phyloP scores from a whole-genome alignment of 2,888 invertebrate genomes.

The Caenorhabditis panamensis region DNA sequence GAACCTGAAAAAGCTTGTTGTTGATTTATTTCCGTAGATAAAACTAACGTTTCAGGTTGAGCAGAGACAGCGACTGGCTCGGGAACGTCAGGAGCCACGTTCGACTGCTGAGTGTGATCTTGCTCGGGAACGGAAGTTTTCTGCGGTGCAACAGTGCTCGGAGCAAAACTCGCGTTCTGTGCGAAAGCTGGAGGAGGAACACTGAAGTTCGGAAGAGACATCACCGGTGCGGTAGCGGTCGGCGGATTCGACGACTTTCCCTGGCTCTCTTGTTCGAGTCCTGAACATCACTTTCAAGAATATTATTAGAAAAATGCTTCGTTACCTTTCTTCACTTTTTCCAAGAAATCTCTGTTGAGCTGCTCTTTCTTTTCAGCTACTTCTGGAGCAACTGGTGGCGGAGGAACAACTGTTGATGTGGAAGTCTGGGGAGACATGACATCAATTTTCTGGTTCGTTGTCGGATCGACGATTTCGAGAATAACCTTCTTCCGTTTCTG shows the following conservation, averaged over 20 bases:
- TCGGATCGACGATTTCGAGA: conserved; percentile 59
- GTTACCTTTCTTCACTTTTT: conserved; percentile 31
- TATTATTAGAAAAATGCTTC: too few relatives aligned
- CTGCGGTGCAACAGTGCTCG: not conserved
- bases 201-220: conserved; percentile 29
- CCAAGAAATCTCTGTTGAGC: conserved; percentile 21
- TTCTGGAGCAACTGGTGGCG: conserved; percentile 6
- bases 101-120: not conserved
- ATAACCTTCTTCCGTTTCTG: conserved; percentile 34
- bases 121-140: not conserved
- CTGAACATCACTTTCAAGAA: conserved; percentile 10
- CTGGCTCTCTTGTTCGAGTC: not conserved
- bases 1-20: not conserved
- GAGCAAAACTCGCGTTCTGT: not conserved
- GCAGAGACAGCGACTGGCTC: too few relatives aligned
- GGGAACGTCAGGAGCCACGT: too few relatives aligned
- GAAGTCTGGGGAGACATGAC: conserved; percentile 6
- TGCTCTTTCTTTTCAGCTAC: conserved; percentile 35
- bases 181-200: conserved; percentile 23
- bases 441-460: conserved; percentile 41
- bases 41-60: too few relatives aligned
- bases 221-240: not conserved
- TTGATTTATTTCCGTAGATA: not conserved
- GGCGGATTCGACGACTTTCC: conserved; percentile 11
- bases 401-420: conserved; percentile 8